Conservation (phyloP, 2,797 vertebrate genomes). For the Acipenser ruthenus region DNA sequence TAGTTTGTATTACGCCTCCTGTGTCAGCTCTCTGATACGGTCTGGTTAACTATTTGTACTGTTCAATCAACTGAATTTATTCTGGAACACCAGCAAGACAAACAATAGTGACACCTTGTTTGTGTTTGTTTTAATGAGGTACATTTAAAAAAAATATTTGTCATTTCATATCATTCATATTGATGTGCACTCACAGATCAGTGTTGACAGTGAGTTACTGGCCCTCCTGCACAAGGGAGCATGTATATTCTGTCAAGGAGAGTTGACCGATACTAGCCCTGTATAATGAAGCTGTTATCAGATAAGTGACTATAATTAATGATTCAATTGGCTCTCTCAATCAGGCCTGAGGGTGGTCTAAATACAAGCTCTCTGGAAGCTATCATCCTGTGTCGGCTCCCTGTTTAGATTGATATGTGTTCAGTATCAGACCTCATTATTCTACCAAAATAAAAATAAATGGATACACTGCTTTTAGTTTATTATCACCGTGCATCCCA, state of each 20-base stretch:
- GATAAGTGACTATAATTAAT: conserved; percentile 82
- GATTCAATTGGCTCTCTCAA: conserved; percentile 61
- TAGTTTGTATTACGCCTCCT: not conserved
- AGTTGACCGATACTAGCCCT: conserved; percentile 66
- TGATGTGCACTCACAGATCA: conserved; percentile 54
- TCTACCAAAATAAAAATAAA: no score
- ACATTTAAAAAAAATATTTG: conserved; percentile 72
- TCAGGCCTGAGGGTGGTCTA: conserved; percentile 72
- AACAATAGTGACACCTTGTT: conserved; percentile 76
- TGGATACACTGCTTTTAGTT: no score
- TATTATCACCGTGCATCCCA: no score
- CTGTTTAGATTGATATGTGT: no score
- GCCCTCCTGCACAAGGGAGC: conserved; percentile 59
- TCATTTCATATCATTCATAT: conserved; percentile 67
- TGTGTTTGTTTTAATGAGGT: conserved; percentile 76
- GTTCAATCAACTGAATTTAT: conserved; percentile 74
- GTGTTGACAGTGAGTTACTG: conserved; percentile 74
- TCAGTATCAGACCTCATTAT: no score
- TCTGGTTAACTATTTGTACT: conserved; percentile 40
- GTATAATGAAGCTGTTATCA: conserved; percentile 75
- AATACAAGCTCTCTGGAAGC: conserved; percentile 18
- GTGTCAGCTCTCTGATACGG: conserved; percentile 22
- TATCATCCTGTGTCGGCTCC: no score
- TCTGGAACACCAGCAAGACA: conserved; percentile 83
- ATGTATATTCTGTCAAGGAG: conserved; percentile 52